Evolutionary conservation across 2,113 vertebrate species (phyloP), one percentile per base, ranked within the genome.

Genomic region (Plectropomus leopardus): DNA sequence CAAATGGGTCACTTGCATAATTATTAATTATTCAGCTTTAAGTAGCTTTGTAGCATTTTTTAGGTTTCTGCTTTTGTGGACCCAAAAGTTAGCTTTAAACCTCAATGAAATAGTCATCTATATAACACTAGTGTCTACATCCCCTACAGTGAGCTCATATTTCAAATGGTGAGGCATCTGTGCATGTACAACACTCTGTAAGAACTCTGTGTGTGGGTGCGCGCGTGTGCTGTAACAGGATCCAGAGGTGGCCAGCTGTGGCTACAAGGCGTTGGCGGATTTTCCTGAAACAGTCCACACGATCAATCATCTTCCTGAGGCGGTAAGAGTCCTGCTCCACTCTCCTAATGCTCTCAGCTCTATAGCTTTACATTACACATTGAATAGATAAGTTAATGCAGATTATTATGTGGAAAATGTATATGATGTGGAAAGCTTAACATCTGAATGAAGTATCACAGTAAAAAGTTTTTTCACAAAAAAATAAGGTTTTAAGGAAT

Each of bases 181-280:
- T 78, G 17, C 5, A 16, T 21, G 5, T 71, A 30, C 28, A 67
- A 24, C 34, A 19, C 51, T 44, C 8, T 45, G 7, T 63, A 24
- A 45, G 17, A 45, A 44, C 15, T 63, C 9, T 44, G 17, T 86
- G 34, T 83, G 32, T 89, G 47, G 72, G 19, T 86, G 64, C 61
- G 34, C 81, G 32, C 89, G 47, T 74, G 19, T 86, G 64, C 61
- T 86, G 17, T 19, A 13, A n/a, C 86, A 99, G 98, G 95, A 97
- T 84, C 70, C 94, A 61, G 32, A 93, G 68, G 95, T 98, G 78
- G 94, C 96, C 59, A 93, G 90, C 74, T 96, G 96, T 58, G 97
- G 97, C 6, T 99, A 96, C 92, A 97, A 87, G 83, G 96, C 98
- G n/a, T 93, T 99, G 28, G 95, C 97, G 1, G 91, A 89, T 5